phyloP scores from a whole-genome alignment of 2,113 vertebrate genomes.

The Sebastes schlegelii region DNA sequence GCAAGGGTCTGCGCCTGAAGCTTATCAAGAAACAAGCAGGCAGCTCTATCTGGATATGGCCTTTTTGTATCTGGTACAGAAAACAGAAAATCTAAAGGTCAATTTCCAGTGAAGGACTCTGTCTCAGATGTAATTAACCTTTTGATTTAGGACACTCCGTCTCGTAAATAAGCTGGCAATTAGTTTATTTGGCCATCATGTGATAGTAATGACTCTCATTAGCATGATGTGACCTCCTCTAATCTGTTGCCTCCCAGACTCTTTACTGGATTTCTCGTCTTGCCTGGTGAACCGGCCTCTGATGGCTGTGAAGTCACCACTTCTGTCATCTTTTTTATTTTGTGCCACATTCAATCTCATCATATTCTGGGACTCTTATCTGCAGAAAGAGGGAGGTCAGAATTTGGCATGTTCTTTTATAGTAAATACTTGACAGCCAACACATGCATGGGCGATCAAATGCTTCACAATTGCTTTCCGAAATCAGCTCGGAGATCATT shows the following conservation, averaged over 20 bases:
- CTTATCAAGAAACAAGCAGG: slow-evolving; percentile 91
- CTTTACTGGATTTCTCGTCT: slow-evolving; percentile 52
- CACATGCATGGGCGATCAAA: slow-evolving; percentile 49
- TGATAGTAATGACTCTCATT: slow-evolving; percentile 87
- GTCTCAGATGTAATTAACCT: slow-evolving; percentile 88
- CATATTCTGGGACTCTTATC: slow-evolving; percentile 51
- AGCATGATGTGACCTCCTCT: slow-evolving; percentile 81
- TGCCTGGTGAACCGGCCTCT: slow-evolving; percentile 52
- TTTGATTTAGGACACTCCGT: slow-evolving; percentile 77
- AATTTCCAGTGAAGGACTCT: slow-evolving; percentile 85
- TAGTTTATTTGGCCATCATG: slow-evolving; percentile 84
- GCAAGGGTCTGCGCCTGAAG: slow-evolving; percentile 93
- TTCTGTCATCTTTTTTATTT: slow-evolving; percentile 51
- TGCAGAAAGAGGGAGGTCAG: slow-evolving; percentile 35
- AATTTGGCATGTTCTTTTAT: slow-evolving; percentile 14
- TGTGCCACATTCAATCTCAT: slow-evolving; percentile 20
- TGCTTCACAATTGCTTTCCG: slow-evolving; percentile 26
- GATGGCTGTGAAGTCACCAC: slow-evolving; percentile 60
- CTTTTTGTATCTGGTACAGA: slow-evolving; percentile 78
- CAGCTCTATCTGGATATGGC: slow-evolving; percentile 88
- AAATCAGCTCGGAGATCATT: slow-evolving; percentile 40
- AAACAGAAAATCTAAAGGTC: slow-evolving; percentile 76
- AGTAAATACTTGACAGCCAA: slow-evolving; percentile 42
- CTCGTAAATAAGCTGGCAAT: slow-evolving; percentile 82
- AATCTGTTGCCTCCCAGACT: slow-evolving; percentile 77